phyloP scores from a whole-genome alignment of 1,140 invertebrate species.

The Monomorium pharaonis region DNA sequence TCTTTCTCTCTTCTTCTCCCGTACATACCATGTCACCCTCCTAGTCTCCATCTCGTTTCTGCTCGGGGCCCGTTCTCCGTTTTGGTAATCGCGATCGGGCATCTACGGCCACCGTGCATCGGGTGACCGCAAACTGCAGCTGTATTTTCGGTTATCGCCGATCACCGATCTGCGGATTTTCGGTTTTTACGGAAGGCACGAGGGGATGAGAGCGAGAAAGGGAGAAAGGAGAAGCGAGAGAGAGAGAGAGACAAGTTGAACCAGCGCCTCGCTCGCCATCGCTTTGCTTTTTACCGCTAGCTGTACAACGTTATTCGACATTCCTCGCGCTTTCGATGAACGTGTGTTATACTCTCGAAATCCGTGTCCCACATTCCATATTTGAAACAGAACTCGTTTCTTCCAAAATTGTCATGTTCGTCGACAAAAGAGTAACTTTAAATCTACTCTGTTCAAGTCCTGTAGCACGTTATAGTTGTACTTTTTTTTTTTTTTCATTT shows the following conservation, averaged over 20 bases:
- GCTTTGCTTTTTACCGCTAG: slow-evolving; percentile 53
- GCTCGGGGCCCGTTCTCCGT: slow-evolving; percentile 56
- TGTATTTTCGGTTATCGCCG: slow-evolving; percentile 84
- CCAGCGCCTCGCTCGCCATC: slow-evolving; percentile 22
- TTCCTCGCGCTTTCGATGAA: not conserved
- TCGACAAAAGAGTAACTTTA: not conserved
- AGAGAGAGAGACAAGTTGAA: no score
- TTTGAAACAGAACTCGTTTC: not conserved
- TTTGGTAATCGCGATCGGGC: slow-evolving; percentile 62
- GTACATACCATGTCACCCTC: not conserved
- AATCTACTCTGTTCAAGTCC: not conserved
- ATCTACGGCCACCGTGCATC: slow-evolving; percentile 76
- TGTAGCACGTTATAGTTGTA: not conserved
- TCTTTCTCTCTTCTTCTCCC: not conserved
- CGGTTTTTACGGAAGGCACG: slow-evolving; percentile 73
- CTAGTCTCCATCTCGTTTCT: slow-evolving; percentile 23
- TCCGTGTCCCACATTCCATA: not conserved
- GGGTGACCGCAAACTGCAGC: slow-evolving; percentile 82
- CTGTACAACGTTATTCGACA: slow-evolving; percentile 19
- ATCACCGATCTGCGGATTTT: slow-evolving; percentile 83
- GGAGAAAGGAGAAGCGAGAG: not conserved
- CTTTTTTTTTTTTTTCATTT: not conserved
- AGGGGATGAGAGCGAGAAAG: slow-evolving; percentile 6
- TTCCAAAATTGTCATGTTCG: not conserved
- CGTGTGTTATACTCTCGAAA: not conserved